Percentiles rank a stretch among this genome's conserved stretches.
These are phyloP conservation scores for Coenonympha arcania DNA, from an alignment of 2,888 invertebrate genomes.

Conservation along the genomic window DNA sequence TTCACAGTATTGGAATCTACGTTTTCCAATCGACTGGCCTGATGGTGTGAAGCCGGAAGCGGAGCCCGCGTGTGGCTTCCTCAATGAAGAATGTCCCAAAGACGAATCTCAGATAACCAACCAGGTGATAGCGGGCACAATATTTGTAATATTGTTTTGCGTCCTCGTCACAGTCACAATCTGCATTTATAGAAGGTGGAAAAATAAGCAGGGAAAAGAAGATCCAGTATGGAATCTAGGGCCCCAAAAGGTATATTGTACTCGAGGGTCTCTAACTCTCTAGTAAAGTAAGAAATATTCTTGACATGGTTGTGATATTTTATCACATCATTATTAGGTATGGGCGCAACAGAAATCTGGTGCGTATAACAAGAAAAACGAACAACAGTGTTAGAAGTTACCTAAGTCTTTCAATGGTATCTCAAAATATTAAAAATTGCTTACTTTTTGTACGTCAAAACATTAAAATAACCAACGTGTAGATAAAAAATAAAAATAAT, in stretches of 20 bases:
- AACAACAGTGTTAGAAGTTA: too few species aligned
- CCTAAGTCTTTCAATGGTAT: too few species aligned
- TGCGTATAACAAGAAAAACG: too few species aligned
- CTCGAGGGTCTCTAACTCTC: conserved; percentile 86
- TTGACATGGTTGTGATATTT: too few species aligned
- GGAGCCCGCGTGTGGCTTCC: conserved; percentile 95
- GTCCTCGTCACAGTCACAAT: conserved; percentile 89
- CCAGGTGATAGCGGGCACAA: conserved; percentile 84
- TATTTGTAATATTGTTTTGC: conserved; percentile 87
- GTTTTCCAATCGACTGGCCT: conserved; percentile 86
- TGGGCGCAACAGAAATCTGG: too few species aligned
- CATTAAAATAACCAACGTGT: too few species aligned
- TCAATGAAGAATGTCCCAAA: conserved; percentile 88
- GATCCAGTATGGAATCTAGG: conserved; percentile 98
- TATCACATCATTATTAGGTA: too few species aligned
- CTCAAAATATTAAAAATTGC: too few species aligned
- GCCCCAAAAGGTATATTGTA: conserved; percentile 82
- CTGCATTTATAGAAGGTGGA: conserved; percentile 96
- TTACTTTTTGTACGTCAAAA: too few species aligned
- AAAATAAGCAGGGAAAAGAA: conserved; percentile 98
- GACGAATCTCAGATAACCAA: conserved; percentile 85
- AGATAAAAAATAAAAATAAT: too few species aligned
- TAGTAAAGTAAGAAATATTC: too few species aligned
- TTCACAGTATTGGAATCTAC: conserved; percentile 78
- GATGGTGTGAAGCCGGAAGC: conserved; percentile 87